These are phyloP conservation scores for Liolophura sinensis DNA, from an alignment of 1,140 invertebrate species.

Conservation along the genomic window DNA sequence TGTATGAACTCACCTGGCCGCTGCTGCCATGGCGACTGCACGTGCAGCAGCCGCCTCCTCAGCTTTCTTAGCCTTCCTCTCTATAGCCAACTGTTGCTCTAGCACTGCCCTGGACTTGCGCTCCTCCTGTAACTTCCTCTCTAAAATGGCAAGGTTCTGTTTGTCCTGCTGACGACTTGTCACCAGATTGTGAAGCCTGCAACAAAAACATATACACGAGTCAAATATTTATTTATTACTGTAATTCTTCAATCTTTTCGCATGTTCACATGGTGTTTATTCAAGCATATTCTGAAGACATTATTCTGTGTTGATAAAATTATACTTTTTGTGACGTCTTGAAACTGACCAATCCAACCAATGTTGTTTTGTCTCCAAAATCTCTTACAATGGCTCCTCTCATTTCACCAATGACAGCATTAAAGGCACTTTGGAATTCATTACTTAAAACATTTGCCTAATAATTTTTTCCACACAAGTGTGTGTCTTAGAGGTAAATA, in stretches of 20 bases:
- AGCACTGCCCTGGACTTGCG: slow-evolving; percentile 72
- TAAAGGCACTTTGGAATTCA: background rate
- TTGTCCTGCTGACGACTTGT: slow-evolving; percentile 77
- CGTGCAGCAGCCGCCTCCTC: slow-evolving; percentile 67
- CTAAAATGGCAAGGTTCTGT: slow-evolving; percentile 73
- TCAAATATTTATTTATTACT: no score
- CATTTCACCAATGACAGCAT: no score
- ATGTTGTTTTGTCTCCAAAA: no score
- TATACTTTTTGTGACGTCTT: no score
- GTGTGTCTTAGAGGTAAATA: no score
- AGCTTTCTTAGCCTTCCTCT: slow-evolving; percentile 72
- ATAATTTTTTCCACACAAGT: no score
- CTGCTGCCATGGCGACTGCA: slow-evolving; percentile 56
- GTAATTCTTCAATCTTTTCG: no score
- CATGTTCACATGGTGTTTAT: no score
- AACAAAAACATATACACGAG: slow-evolving; percentile 20
- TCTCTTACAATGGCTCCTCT: no score
- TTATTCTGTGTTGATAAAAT: no score
- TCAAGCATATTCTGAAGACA: no score
- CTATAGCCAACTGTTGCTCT: slow-evolving; percentile 77
- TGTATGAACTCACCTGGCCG: slow-evolving; percentile 41
- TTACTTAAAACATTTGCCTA: slow-evolving; percentile 10
- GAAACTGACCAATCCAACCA: no score
- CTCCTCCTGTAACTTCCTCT: slow-evolving; percentile 84
- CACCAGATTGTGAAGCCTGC: slow-evolving; percentile 72